Conservation (phyloP, 2,113 vertebrate species). For the Bufo bufo region DNA sequence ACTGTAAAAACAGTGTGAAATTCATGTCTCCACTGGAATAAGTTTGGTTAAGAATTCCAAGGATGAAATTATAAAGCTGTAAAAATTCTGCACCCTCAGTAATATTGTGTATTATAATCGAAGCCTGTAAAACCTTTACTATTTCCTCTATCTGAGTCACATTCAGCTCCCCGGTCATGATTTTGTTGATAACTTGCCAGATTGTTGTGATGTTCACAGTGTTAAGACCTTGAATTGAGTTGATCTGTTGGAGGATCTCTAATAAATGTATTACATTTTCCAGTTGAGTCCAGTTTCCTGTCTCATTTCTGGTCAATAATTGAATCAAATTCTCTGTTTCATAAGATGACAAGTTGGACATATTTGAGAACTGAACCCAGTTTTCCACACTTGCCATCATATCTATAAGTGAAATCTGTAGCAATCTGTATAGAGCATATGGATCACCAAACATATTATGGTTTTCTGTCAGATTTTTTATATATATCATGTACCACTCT, state of each 20-base stretch:
- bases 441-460: not conserved
- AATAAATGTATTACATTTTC: conserved; percentile 3
- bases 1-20: not conserved
- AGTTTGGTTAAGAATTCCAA: conserved; percentile 24
- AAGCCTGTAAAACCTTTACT: not conserved
- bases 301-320: conserved; percentile 1
- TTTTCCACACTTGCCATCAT: not conserved
- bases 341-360: not conserved
- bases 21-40: conserved; percentile 4
- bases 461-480: conserved; percentile 30
- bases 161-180: conserved; percentile 11
- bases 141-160: not conserved
- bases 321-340: not conserved
- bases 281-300: conserved; percentile 1
- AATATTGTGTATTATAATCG: not conserved
- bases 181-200: not conserved
- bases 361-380: not conserved
- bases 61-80: not conserved
- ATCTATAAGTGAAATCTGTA: conserved; percentile 15
- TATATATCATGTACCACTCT: conserved; percentile 23
- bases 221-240: not conserved
- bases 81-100: not conserved
- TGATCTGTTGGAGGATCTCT: not conserved
- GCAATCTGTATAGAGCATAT: conserved; percentile 24
- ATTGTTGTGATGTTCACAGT: conserved; percentile 5